These are phyloP conservation scores for Grus americana DNA, from an alignment of 2,113 vertebrate genomes.

Conservation along the genomic window DNA sequence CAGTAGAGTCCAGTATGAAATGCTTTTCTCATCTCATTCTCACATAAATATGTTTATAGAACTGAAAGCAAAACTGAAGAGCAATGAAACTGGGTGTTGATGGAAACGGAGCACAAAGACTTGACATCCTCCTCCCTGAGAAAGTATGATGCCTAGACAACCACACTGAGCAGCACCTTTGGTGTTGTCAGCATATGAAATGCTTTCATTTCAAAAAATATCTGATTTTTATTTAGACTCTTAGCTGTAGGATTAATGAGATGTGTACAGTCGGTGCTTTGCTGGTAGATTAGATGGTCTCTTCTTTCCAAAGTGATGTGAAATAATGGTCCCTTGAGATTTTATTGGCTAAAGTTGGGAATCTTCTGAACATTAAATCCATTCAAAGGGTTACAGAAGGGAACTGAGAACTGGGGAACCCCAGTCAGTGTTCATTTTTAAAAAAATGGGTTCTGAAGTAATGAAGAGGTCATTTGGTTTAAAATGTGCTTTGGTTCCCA, in stretches of 20 bases:
- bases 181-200: neutral
- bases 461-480: neutral
- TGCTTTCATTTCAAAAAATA: neutral
- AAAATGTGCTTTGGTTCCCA: neutral
- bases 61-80: neutral
- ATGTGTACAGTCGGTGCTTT: fast-evolving
- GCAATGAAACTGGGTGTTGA: neutral
- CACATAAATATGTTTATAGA: neutral
- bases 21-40: neutral
- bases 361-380: neutral
- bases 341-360: neutral
- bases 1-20: neutral
- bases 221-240: neutral
- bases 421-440: neutral
- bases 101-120: neutral
- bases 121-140: neutral
- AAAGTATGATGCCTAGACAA: neutral
- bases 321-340: neutral
- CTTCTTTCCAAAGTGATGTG: neutral
- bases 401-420: neutral
- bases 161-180: neutral
- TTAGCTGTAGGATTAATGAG: neutral
- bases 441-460: neutral
- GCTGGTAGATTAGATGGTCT: neutral
- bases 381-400: neutral